These are phyloP conservation scores for Nephrotoma flavescens DNA, from an alignment of 2,888 invertebrate species.

Conservation along the genomic window DNA sequence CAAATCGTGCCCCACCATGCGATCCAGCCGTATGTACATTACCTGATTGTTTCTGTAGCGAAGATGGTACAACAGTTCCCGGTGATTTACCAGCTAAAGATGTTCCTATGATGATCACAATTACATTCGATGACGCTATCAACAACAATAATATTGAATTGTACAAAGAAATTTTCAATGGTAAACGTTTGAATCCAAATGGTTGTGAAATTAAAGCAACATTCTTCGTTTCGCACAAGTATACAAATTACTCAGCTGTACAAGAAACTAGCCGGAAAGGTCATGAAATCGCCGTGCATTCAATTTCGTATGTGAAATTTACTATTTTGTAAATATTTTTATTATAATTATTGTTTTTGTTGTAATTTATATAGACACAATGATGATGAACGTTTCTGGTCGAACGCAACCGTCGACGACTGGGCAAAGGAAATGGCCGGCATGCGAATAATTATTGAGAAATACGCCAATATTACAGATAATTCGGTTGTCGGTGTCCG, in stretches of 20 bases:
- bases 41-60: constrained; percentile 89
- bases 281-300: constrained; percentile 87
- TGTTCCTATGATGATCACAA: constrained; percentile 87
- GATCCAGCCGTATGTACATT: constrained; percentile 72
- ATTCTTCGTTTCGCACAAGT: constrained; percentile 85
- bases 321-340: not conserved
- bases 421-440: constrained; percentile 95
- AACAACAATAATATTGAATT: constrained; percentile 90
- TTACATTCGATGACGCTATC: constrained; percentile 89
- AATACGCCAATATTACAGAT: constrained; percentile 78
- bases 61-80: constrained; percentile 76
- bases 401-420: constrained; percentile 78
- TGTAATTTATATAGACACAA: constrained; percentile 49
- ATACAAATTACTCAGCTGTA: constrained; percentile 85
- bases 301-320: constrained; percentile 63
- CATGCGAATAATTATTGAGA: constrained; percentile 79
- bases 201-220: constrained; percentile 88
- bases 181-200: constrained; percentile 80
- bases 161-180: constrained; percentile 84
- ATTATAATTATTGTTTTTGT: not conserved
- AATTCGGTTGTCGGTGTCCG: constrained; percentile 84
- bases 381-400: constrained; percentile 85
- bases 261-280: constrained; percentile 83
- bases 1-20: constrained; percentile 82
- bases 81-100: constrained; percentile 70